A percentile compares a stretch with the other conserved stretches of the same genome.
Conservation (phyloP, 92 coral and sea anemone species). For the Epizoanthus ramosus region DNA sequence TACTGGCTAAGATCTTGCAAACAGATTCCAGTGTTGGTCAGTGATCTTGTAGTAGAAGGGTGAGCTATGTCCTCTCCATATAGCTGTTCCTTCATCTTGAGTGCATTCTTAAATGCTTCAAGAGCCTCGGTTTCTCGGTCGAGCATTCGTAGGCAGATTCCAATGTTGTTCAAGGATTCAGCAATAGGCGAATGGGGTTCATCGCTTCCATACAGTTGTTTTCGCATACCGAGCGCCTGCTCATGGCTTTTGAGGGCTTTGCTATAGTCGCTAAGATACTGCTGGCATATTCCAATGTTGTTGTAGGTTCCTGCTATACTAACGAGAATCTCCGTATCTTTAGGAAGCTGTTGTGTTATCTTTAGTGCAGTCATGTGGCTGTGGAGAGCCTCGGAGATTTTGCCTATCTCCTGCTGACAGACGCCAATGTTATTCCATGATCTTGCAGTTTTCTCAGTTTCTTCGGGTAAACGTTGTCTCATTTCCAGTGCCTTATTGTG, state of each 20-base stretch:
- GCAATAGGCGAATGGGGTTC: neutral
- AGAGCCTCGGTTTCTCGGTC: neutral
- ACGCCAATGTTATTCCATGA: constrained; percentile 7
- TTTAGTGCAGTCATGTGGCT: too few relatives aligned
- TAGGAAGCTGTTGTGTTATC: too few relatives aligned
- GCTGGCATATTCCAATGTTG: constrained; percentile 10
- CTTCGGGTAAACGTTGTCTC: neutral
- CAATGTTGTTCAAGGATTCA: neutral
- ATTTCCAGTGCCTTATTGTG: neutral
- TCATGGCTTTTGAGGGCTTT: neutral
- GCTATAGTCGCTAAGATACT: neutral
- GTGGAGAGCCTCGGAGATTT: neutral
- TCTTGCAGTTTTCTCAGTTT: neutral
- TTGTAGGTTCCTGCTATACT: neutral
- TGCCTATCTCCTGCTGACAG: constrained; percentile 1
- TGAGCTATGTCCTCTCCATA: constrained; percentile 9
- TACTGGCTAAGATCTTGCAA: neutral
- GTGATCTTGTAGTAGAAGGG: neutral
- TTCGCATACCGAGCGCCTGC: neutral
- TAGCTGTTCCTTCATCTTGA: neutral
- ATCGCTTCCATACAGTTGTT: constrained; percentile 3
- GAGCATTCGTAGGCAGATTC: neutral
- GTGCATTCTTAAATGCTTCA: neutral
- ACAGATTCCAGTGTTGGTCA: constrained; percentile 16
- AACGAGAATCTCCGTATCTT: too few relatives aligned